Percentiles rank a stretch among this genome's conserved stretches.
Conservation (phyloP, 2,888 invertebrate genomes). For the Silvanus unidentatus region DNA sequence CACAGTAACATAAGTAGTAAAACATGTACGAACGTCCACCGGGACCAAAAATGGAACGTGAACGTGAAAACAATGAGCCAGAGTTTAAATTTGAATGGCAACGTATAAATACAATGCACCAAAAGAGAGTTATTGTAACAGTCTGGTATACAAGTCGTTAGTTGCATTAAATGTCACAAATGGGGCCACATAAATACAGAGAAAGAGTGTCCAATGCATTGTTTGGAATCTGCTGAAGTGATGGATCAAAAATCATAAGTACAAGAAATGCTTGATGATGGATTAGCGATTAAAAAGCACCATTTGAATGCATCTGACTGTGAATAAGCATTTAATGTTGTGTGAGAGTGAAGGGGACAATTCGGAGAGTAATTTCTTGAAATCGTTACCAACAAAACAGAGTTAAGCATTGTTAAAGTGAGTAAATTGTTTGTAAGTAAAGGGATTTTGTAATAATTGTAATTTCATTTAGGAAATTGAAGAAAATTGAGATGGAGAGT, state of each 20-base stretch:
- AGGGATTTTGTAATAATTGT: not conserved
- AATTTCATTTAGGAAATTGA: conserved; percentile 24
- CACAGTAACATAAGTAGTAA: conserved; percentile 94
- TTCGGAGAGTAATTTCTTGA: conserved; percentile 74
- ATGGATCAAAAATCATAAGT: conserved; percentile 70
- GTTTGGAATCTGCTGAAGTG: conserved; percentile 58
- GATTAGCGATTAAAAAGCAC: conserved; percentile 81
- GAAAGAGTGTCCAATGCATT: conserved; percentile 93
- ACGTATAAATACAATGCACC: conserved; percentile 98
- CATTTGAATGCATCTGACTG: conserved; percentile 51
- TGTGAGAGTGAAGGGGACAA: conserved; percentile 51
- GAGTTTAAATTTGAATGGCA: conserved; percentile 99
- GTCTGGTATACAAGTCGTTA: conserved; percentile 95
- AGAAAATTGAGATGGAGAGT: conserved; percentile 25
- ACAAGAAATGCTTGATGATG: conserved; percentile 88
- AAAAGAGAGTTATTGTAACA: conserved; percentile 96
- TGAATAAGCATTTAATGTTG: conserved; percentile 57
- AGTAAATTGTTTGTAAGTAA: conserved; percentile 27
- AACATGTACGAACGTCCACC: conserved; percentile 99
- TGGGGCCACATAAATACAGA: conserved; percentile 99
- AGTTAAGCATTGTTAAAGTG: conserved; percentile 87
- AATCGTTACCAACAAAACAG: conserved; percentile 78
- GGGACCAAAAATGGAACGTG: conserved; percentile 86
- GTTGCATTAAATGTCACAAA: conserved; percentile 98
- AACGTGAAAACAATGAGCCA: conserved; percentile 88